Conservation (phyloP, 2,888 invertebrate species). For the Synergus laeviventris region DNA sequence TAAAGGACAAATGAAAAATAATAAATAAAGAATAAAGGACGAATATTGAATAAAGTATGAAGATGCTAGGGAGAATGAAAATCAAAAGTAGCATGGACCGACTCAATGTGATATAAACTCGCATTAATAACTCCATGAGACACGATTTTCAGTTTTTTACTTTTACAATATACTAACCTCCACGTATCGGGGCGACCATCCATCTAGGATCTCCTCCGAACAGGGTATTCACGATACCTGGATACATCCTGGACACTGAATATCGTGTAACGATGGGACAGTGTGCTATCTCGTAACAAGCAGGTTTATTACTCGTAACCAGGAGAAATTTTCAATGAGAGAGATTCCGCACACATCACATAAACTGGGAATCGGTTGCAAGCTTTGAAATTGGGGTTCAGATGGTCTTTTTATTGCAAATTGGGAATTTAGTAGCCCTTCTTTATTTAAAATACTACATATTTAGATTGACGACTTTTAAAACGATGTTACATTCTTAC, state of each 20-base stretch:
- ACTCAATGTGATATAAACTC: slow-evolving; percentile 57
- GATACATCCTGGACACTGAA: slow-evolving; percentile 63
- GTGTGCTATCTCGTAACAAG: slow-evolving; percentile 54
- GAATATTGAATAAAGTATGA: background rate
- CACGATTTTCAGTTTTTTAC: slow-evolving; percentile 62
- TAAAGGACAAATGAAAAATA: background rate
- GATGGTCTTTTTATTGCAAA: slow-evolving; percentile 10
- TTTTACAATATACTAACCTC: slow-evolving; percentile 38
- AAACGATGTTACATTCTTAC: no score
- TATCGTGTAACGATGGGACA: slow-evolving; percentile 62
- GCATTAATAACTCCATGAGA: slow-evolving; percentile 60
- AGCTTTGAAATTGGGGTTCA: slow-evolving; percentile 10
- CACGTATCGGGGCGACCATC: slow-evolving; percentile 14
- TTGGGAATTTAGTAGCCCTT: background rate
- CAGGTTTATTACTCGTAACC: slow-evolving; percentile 54
- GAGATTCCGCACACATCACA: background rate
- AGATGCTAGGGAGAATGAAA: background rate
- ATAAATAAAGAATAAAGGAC: no score
- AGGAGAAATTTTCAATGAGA: slow-evolving; percentile 52
- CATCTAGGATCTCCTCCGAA: slow-evolving; percentile 33
- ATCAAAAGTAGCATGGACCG: background rate
- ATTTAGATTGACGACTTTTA: background rate
- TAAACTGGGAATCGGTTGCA: slow-evolving; percentile 2
- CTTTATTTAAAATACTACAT: background rate
- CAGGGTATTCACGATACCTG: slow-evolving; percentile 46